These are phyloP conservation scores for Amphimallon solstitiale DNA, from an alignment of 2,888 invertebrate genomes.

Conservation along the genomic window DNA sequence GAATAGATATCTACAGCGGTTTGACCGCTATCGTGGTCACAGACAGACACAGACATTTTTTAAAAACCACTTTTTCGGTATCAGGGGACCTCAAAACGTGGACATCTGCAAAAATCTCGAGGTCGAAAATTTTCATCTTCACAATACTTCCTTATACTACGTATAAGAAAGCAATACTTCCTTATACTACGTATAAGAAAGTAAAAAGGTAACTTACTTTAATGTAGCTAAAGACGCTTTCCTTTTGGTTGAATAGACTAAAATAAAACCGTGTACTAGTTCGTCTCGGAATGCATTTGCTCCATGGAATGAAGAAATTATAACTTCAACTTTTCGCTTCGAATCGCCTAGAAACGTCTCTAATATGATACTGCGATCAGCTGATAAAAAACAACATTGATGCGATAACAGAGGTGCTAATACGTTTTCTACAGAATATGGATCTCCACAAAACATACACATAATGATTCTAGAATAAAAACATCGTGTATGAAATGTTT, in stretches of 20 bases:
- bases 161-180: no score
- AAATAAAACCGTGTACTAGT: slow-evolving; percentile 92
- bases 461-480: slow-evolving; percentile 79
- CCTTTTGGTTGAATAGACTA: slow-evolving; percentile 94
- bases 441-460: slow-evolving; percentile 97
- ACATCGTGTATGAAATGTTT: background rate
- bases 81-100: no score
- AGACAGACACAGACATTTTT: no score
- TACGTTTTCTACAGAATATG: slow-evolving; percentile 89
- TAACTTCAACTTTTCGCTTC: slow-evolving; percentile 88
- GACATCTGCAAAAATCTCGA: no score
- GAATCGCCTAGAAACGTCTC: slow-evolving; percentile 93
- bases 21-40: no score
- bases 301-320: slow-evolving; percentile 93
- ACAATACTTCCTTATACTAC: no score
- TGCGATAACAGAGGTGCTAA: slow-evolving; percentile 88
- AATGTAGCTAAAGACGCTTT: slow-evolving; percentile 94
- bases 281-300: slow-evolving; percentile 92
- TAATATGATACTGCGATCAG: slow-evolving; percentile 87
- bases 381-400: slow-evolving; percentile 86
- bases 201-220: slow-evolving; percentile 70
- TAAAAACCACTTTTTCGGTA: no score
- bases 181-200: no score
- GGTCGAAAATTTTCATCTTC: no score
- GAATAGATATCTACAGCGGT: no score